Conservation (phyloP, 2,797 vertebrate genomes). For the Gymnoscopelus microlampas region DNA sequence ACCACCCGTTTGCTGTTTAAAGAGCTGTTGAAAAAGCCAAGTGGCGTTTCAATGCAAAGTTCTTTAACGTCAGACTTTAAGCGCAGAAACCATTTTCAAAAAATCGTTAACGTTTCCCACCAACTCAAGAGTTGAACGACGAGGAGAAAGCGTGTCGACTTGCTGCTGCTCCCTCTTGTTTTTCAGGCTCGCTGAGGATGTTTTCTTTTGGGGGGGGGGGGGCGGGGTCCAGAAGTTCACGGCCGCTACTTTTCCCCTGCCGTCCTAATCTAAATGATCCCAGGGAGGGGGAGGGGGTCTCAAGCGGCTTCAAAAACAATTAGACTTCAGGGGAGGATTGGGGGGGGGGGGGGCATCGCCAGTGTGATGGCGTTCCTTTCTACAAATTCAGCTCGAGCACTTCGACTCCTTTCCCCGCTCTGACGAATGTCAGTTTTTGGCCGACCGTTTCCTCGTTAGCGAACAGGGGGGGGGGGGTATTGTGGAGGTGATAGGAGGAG, state of each 20-base stretch:
- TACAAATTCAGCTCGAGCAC: slow-evolving; percentile 47
- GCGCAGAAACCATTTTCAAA: slow-evolving; percentile 71
- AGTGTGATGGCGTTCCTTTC: slow-evolving; percentile 45
- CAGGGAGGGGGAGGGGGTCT: slow-evolving; percentile 25
- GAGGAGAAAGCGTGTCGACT: slow-evolving; percentile 53
- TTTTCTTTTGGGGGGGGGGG: not conserved
- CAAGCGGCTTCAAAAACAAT: slow-evolving; percentile 57
- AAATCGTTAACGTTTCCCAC: slow-evolving; percentile 38
- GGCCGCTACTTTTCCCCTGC: slow-evolving; percentile 55
- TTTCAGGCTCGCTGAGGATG: slow-evolving; percentile 60
- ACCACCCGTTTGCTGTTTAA: slow-evolving; percentile 71
- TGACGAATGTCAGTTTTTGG: slow-evolving; percentile 68
- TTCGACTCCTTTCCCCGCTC: slow-evolving; percentile 59
- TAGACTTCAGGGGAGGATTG: slow-evolving; percentile 82
- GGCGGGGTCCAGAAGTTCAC: slow-evolving; percentile 41
- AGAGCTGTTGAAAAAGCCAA: slow-evolving; percentile 83
- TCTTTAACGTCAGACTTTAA: slow-evolving; percentile 67
- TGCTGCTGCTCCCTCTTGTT: slow-evolving; percentile 58
- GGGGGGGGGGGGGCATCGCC: slow-evolving; percentile 68
- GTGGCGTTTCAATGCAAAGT: slow-evolving; percentile 73
- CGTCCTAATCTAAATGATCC: slow-evolving; percentile 63
- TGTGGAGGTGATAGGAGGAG: slow-evolving; percentile 72
- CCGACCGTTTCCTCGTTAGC: slow-evolving; percentile 60
- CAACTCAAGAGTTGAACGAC: slow-evolving; percentile 44
- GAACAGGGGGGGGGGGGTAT: slow-evolving; percentile 44